Conservation (phyloP, 2,888 invertebrate genomes). For the Ornithoptera priamus region DNA sequence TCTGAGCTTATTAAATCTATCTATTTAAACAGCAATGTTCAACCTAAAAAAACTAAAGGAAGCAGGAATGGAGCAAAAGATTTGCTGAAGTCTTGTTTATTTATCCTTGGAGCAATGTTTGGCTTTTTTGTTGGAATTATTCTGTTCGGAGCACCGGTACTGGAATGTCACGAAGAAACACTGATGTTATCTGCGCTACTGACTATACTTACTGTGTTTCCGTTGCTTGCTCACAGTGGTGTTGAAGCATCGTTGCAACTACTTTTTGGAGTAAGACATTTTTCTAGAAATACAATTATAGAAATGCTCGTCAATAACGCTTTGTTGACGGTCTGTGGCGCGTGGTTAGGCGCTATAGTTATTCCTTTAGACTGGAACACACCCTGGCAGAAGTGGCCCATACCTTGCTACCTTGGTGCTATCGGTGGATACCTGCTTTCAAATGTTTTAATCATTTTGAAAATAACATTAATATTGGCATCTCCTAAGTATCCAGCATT, state of each 20-base stretch:
- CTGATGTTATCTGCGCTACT: constrained; percentile 83
- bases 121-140: constrained; percentile 82
- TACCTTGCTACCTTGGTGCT: constrained; percentile 85
- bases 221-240: constrained; percentile 82
- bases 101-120: constrained; percentile 66
- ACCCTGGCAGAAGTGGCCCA: constrained; percentile 92
- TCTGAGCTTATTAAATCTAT: constrained; percentile 80
- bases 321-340: constrained; percentile 83
- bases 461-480: constrained; percentile 58
- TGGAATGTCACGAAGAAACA: constrained; percentile 83
- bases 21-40: constrained; percentile 58
- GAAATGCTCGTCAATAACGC: constrained; percentile 81
- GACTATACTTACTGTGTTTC: constrained; percentile 82
- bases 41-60: constrained; percentile 60
- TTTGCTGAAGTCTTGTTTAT: constrained; percentile 70
- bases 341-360: constrained; percentile 91
- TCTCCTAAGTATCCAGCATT: constrained; percentile 62
- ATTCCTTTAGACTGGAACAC: constrained; percentile 95
- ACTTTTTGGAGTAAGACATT: constrained; percentile 73
- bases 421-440: constrained; percentile 81
- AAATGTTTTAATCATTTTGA: constrained; percentile 77
- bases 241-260: constrained; percentile 77
- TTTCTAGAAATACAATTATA: constrained; percentile 72
- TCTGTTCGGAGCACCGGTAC: constrained; percentile 84
- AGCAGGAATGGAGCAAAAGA: constrained; percentile 70